Evolutionary conservation across 23 tunicate genomes (phyloP).

Genomic region (Diplosoma virens): DNA sequence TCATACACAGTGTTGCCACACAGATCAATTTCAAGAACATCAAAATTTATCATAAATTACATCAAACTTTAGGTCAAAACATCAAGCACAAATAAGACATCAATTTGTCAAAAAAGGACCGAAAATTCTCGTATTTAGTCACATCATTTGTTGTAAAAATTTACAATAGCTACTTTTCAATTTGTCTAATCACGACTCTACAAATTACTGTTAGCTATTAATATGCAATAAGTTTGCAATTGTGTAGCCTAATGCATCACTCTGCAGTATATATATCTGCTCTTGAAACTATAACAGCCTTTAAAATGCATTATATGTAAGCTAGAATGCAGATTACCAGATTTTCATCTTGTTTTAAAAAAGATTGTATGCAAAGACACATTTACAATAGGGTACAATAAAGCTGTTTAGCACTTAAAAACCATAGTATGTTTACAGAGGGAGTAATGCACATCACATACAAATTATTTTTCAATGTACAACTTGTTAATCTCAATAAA

Average conservation of each 20-base stretch:
- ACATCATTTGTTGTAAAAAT: too few relatives aligned
- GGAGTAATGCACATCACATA: slow-evolving; percentile 15
- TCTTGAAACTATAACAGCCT: slow-evolving; percentile 21
- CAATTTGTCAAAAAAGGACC: too few relatives aligned
- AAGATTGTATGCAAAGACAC: slow-evolving; percentile 19
- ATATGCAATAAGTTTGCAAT: too few relatives aligned
- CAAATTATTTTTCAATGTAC: slow-evolving; percentile 13
- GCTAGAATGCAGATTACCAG: background rate
- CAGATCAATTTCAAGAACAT: too few relatives aligned
- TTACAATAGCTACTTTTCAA: too few relatives aligned
- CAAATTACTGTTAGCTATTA: too few relatives aligned
- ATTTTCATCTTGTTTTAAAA: slow-evolving; percentile 9
- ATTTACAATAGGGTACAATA: slow-evolving; percentile 10
- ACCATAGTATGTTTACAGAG: slow-evolving; percentile 18
- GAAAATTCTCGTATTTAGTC: too few relatives aligned
- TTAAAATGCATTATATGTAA: slow-evolving; percentile 18
- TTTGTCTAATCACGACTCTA: too few relatives aligned
- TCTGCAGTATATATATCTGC: slow-evolving; percentile 4
- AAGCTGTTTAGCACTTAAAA: slow-evolving; percentile 11
- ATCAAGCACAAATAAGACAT: too few relatives aligned
- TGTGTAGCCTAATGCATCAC: slow-evolving; percentile 18
- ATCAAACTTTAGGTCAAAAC: too few relatives aligned
- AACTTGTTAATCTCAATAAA: slow-evolving; percentile 13
- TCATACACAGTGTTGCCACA: too few relatives aligned
- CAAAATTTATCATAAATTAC: too few relatives aligned